phyloP scores from a whole-genome alignment of 2,113 vertebrate species.

The Caretta caretta region DNA sequence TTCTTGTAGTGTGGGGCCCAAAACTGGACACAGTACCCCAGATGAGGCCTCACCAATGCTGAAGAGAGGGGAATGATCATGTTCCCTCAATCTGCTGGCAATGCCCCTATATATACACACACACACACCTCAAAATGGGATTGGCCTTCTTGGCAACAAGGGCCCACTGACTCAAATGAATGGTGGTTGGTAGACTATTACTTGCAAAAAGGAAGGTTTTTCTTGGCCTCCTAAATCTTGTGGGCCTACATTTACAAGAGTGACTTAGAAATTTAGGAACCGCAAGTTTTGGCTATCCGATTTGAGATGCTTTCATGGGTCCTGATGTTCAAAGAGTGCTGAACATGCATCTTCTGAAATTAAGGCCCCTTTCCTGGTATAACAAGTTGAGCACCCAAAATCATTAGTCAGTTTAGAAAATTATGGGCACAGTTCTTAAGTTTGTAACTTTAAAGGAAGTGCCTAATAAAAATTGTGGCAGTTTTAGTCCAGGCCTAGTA shows the following conservation, averaged over 20 bases:
- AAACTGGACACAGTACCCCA: too few species aligned
- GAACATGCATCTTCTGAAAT: rapidly evolving
- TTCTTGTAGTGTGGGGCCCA: too few species aligned
- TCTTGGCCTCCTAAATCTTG: background rate
- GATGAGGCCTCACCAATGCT: too few species aligned
- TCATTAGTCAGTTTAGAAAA: background rate
- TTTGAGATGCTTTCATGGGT: background rate
- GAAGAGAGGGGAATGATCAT: too few species aligned
- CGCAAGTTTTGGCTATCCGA: background rate
- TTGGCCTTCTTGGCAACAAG: too few species aligned
- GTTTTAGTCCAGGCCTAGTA: slow-evolving; percentile 3
- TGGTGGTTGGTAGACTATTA: rapidly evolving
- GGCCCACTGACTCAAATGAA: too few species aligned
- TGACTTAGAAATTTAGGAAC: background rate
- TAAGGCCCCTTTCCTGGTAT: background rate
- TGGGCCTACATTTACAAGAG: background rate
- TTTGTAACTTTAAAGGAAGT: background rate
- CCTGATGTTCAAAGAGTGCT: background rate
- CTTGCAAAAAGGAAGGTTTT: background rate
- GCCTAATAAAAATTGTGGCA: background rate
- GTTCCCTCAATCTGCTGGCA: too few species aligned
- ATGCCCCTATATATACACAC: too few species aligned
- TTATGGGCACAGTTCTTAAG: background rate
- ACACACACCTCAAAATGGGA: too few species aligned
- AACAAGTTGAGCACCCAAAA: background rate